Conservation (phyloP, 1,140 invertebrate species). For the Planococcus citri region DNA sequence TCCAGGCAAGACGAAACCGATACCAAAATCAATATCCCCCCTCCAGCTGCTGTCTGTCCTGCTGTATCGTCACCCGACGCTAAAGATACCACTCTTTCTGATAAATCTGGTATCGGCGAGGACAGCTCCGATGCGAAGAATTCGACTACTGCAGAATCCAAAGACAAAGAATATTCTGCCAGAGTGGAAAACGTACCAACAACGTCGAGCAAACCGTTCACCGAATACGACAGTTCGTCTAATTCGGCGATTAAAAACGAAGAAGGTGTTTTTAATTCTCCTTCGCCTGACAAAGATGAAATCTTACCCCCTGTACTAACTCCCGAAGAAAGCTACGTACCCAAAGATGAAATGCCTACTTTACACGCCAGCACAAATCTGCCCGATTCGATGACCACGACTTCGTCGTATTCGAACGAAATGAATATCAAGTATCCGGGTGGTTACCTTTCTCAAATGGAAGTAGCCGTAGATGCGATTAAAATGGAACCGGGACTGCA, state of each 20-base stretch:
- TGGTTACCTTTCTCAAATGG: constrained; percentile 7
- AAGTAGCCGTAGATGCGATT: background rate
- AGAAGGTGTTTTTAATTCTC: background rate
- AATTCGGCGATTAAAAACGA: background rate
- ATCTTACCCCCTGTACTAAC: background rate
- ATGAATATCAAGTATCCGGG: background rate
- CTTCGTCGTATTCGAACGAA: background rate
- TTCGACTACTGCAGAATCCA: background rate
- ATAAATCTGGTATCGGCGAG: background rate
- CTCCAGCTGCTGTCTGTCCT: constrained; percentile 25
- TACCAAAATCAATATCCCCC: constrained; percentile 16
- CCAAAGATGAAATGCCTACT: constrained; percentile 15
- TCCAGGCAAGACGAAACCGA: constrained; percentile 5
- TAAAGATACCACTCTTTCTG: background rate
- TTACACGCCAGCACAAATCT: constrained; percentile 7
- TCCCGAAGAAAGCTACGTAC: constrained; percentile 8
- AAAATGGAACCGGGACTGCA: constrained; percentile 1
- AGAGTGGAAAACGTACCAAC: background rate
- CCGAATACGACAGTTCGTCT: background rate
- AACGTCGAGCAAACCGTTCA: background rate
- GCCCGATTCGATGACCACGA: background rate
- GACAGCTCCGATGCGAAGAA: background rate
- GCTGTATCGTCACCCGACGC: constrained; percentile 18
- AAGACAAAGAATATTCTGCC: background rate
- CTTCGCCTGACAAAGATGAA: background rate